Percentiles rank a stretch among this genome's conserved stretches.
These are phyloP conservation scores for Ameiurus melas DNA, from an alignment of 2,113 vertebrate genomes.

Conservation along the genomic window DNA sequence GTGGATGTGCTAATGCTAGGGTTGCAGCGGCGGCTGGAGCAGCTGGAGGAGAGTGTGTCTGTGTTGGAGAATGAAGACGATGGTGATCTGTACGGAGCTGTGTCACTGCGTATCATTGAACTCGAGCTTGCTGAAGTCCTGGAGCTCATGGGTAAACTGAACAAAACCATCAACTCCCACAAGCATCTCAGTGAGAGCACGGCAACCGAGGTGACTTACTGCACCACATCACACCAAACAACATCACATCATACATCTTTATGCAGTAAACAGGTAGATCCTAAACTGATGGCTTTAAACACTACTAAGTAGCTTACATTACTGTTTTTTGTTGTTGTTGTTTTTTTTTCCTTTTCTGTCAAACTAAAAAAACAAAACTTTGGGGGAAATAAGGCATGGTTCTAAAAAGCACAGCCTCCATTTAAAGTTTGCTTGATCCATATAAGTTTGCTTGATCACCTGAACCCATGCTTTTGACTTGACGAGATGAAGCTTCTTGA, in stretches of 20 bases:
- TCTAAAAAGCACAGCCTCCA: no score
- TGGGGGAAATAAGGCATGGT: no score
- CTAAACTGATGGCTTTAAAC: no score
- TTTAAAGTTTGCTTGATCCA: no score
- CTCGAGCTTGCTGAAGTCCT: constrained; percentile 67
- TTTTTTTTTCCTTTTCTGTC: no score
- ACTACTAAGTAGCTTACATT: no score
- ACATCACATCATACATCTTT: no score
- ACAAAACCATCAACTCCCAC: constrained; percentile 42
- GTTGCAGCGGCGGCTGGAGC: constrained; percentile 61
- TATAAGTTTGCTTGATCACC: no score
- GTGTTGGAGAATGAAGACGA: constrained; percentile 68
- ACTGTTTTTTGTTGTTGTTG: no score
- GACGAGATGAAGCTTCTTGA: no score
- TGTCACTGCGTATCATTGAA: constrained; percentile 68
- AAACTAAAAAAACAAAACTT: no score
- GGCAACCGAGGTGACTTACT: constrained; percentile 52
- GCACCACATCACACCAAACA: background rate
- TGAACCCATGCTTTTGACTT: no score
- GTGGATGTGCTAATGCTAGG: constrained; percentile 63
- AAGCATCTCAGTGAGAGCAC: constrained; percentile 27
- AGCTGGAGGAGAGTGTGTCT: constrained; percentile 58
- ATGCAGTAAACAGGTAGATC: background rate
- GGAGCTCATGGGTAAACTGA: constrained; percentile 64
- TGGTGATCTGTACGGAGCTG: constrained; percentile 60